Evolutionary conservation across 2,113 vertebrate species (phyloP).

Genomic region (Semicossyphus pulcher): DNA sequence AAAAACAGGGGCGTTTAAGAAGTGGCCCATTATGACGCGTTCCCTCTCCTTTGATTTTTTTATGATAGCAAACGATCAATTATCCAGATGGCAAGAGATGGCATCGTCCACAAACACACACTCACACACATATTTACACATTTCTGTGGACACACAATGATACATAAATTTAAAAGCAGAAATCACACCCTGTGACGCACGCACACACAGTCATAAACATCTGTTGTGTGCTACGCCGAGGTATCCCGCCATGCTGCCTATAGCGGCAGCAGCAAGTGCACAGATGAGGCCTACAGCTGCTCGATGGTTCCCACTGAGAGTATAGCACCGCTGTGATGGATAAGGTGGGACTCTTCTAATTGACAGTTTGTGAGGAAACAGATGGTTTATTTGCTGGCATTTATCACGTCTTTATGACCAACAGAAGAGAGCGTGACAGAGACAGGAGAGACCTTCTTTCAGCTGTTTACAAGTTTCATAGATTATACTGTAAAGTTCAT

Average conservation of each 20-base stretch:
- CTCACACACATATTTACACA: constrained; percentile 32
- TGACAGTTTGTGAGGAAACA: constrained; percentile 71
- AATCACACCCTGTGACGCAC: constrained; percentile 40
- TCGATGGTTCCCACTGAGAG: constrained; percentile 56
- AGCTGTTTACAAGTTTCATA: constrained; percentile 26
- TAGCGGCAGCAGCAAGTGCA: constrained; percentile 62
- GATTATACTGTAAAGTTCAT: constrained; percentile 12
- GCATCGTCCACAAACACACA: constrained; percentile 37
- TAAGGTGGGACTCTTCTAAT: constrained; percentile 64
- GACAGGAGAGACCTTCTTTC: constrained; percentile 14
- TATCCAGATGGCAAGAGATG: constrained; percentile 82
- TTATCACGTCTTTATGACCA: constrained; percentile 74
- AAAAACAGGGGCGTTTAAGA: constrained; percentile 69
- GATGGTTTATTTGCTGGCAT: constrained; percentile 72
- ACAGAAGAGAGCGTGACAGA: constrained; percentile 45
- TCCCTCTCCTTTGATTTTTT: constrained; percentile 68
- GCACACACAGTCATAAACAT: constrained; percentile 75
- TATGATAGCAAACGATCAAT: constrained; percentile 79
- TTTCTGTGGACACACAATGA: constrained; percentile 36
- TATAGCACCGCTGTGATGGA: constrained; percentile 61
- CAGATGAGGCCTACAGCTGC: constrained; percentile 78
- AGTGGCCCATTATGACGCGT: constrained; percentile 77
- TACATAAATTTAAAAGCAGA: constrained; percentile 48
- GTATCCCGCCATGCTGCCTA: constrained; percentile 66
- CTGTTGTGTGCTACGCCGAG: constrained; percentile 74